A percentile compares a stretch with the other conserved stretches of the same genome.
These are phyloP conservation scores for Tridacna crocea DNA, from an alignment of 2,888 invertebrate genomes.

Conservation along the genomic window DNA sequence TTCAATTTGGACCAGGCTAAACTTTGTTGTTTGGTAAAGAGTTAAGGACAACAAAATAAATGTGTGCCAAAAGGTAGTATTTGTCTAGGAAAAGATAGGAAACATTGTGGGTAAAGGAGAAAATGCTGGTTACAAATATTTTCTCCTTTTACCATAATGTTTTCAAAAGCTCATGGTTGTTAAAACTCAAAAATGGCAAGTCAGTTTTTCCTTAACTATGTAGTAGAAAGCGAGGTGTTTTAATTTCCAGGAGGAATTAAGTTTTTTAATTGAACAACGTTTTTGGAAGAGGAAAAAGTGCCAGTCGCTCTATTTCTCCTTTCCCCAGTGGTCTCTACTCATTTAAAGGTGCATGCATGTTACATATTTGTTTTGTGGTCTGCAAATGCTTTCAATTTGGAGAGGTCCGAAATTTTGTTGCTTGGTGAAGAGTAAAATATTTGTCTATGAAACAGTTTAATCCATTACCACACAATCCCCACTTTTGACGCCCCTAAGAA, in stretches of 20 bases:
- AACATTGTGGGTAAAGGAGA: conserved; percentile 4
- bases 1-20: too few relatives aligned
- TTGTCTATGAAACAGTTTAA: neutral
- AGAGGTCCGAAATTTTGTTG: neutral
- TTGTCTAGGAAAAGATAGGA: neutral
- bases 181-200: neutral
- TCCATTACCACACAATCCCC: too few relatives aligned
- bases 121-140: neutral
- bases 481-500: too few relatives aligned
- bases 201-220: neutral
- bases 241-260: neutral
- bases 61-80: too few relatives aligned
- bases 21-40: too few relatives aligned
- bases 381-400: neutral
- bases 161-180: neutral
- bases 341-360: neutral
- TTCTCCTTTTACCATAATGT: too few relatives aligned
- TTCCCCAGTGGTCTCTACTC: neutral
- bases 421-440: neutral
- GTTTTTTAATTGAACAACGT: too few relatives aligned
- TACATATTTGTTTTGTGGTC: neutral
- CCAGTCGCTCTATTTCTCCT: neutral
- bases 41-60: too few relatives aligned
- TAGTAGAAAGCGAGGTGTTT: neutral
- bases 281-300: too few relatives aligned